phyloP scores from a whole-genome alignment of 2,888 invertebrate species.

The Carabus problematicus region DNA sequence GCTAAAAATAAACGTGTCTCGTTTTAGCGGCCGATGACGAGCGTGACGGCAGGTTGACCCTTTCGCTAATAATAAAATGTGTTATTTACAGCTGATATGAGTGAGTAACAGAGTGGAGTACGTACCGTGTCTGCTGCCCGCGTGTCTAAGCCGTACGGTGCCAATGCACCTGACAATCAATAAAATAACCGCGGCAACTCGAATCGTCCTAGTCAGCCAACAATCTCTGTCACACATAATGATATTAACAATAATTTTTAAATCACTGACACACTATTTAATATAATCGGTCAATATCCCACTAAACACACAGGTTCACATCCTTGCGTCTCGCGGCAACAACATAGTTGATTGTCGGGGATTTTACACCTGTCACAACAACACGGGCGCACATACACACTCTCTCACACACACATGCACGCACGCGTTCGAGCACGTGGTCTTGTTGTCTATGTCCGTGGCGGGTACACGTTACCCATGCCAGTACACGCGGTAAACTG shows the following conservation, averaged over 20 bases:
- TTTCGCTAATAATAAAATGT: constrained; percentile 23
- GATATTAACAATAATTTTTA: constrained; percentile 1
- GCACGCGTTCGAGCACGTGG: constrained; percentile 19
- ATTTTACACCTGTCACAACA: constrained; percentile 24
- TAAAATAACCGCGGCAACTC: constrained; percentile 24
- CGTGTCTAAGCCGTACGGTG: constrained; percentile 32
- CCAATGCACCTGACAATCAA: constrained; percentile 37
- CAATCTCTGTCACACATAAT: constrained; percentile 23
- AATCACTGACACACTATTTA: constrained; percentile 7
- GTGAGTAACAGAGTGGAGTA: constrained; percentile 4
- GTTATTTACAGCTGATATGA: constrained; percentile 21
- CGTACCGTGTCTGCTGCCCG: constrained; percentile 27
- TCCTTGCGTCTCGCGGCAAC: constrained; percentile 2
- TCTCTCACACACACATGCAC: neutral
- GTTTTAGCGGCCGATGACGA: constrained; percentile 2
- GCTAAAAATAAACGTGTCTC: too few relatives aligned
- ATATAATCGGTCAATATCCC: neutral
- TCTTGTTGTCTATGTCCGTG: constrained; percentile 26
- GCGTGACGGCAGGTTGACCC: constrained; percentile 7
- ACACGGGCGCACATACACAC: constrained; percentile 17
- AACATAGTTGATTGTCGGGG: constrained; percentile 22
- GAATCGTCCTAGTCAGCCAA: constrained; percentile 12
- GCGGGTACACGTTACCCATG: constrained; percentile 28
- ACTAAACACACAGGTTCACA: constrained; percentile 15
- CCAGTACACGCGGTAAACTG: constrained; percentile 37